Base-by-base conservation (phyloP, 2,797 vertebrate genomes). In the Sebastes vulpes region DNA sequence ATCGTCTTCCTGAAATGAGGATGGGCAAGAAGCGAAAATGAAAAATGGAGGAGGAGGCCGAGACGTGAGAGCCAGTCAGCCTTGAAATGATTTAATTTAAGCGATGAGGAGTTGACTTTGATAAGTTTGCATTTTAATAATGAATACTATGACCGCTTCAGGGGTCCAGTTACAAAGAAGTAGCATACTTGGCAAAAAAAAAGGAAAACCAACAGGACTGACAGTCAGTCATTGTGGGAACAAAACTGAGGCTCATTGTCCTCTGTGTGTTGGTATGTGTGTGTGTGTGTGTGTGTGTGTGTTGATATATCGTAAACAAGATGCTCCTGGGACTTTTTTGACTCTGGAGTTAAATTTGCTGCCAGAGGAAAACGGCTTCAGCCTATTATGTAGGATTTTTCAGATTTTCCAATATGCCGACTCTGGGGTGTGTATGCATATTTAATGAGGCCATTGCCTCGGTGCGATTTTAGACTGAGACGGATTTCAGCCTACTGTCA, bases 11-110 rank as follows among this genome's bases (percentile, higher is more conserved):
- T 76, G 85, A 84, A 89, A 90, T 64, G 91, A 91, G 91, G 93
- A 95, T 85, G 91, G 94, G 84, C 86, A 83, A 77, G 35, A 3
- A 84, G 85, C 65, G 78, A 81, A 92, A 93, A 94, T 93, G 91
- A 94, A 94, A 96, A 93, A 90, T 78, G 86, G 81, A 69, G 86
- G 80, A 77, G 86, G 82, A 89, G 81, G 82, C 77, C 14, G 76
- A 75, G 75, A 84, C 56, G 82, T 74, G 85, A 87, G 88, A 89
- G 85, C 83, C 94, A 93, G 86, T 90, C 95, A 93, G 90, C 94
- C 96, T 94, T 94, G 94, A 97, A 97, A 97, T 95, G 0, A 96
- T 97, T 97, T 96, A 90, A 96, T 96, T 96, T 95, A 89, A 90
- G 86, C 85, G 92, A 95, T 93, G 93, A 95, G 91, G 93, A 89